Percentiles rank a stretch among this genome's conserved stretches.
phyloP scores from a whole-genome alignment of 2,797 vertebrate species.

The Kryptopterus vitreolus region DNA sequence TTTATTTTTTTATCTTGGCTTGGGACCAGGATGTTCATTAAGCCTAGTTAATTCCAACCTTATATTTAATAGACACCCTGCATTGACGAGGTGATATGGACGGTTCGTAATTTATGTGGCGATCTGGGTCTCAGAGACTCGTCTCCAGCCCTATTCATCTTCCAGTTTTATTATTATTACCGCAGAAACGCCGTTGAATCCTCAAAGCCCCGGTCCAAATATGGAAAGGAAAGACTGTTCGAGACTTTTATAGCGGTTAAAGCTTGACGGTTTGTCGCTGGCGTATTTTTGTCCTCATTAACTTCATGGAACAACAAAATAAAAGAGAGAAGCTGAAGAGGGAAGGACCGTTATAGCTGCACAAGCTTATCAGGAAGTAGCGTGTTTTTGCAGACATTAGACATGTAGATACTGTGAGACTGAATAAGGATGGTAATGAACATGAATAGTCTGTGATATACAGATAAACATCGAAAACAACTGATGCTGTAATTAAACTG shows the following conservation, averaged over 20 bases:
- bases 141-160: not conserved
- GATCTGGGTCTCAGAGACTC: not conserved
- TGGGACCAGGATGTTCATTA: not conserved
- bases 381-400: not conserved
- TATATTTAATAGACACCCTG: conserved; percentile 12
- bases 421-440: not conserved
- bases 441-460: no score
- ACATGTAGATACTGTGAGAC: not conserved
- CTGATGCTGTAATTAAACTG: not conserved
- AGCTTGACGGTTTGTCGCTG: not conserved
- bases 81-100: not conserved
- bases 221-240: not conserved
- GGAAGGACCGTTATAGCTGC: not conserved
- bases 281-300: not conserved
- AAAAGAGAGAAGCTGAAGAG: not conserved
- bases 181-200: not conserved
- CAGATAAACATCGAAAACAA: no score
- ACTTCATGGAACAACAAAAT: not conserved
- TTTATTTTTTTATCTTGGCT: not conserved
- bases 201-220: not conserved
- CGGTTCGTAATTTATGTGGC: conserved; percentile 4
- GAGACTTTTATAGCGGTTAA: not conserved
- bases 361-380: not conserved
- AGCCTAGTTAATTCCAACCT: conserved; percentile 14
- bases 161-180: not conserved